Evolutionary conservation across 2,113 vertebrate species (phyloP), one percentile per base, ranked within the genome.

Genomic region (Aldabrachelys gigantea): DNA sequence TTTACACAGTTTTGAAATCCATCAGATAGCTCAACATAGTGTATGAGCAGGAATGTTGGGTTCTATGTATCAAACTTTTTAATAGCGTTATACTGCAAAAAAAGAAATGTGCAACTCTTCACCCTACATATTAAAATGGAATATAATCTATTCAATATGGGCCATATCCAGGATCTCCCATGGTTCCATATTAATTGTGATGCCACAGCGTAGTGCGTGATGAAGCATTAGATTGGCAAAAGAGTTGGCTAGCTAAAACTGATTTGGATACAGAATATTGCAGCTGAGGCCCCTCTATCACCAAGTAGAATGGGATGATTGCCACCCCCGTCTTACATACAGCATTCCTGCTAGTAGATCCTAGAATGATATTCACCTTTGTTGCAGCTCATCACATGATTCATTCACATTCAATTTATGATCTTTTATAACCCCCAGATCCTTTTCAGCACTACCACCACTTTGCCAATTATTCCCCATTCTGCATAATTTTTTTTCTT

Each of bases 101-200:
- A 69, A 14, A 35, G 14, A 72, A 38, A 72, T 69, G 65, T 38
- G n/a, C 65, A 38, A 22, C 21, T 38, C 65, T 72, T 72, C n/a
- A 72, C 35, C 35, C 19, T 72, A 10, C n/a, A 38, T 38, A 22
- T 72, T 81, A 65, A 90, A 81, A 9, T 47, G 35, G 52, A 52
- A 72, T 52, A 50, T 88, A 69, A 50, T 80, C 31, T 35, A 21
- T 25, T 80, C 75, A 3, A 22, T 4, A 47, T 75, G 44, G 85
- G 35, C 29, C 78, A 80, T 5, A 31, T 19, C 16, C 19, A 7
- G 72, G 38, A 16, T 29, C 75, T 87, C 2, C 19, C 47, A 2
- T 54, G 22, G 19, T 50, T 82, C 54, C 4, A 0, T 44, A 44
- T n/a, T 3, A 0, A 11, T 31, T 3, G 2, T 44, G 53, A 27